Conservation (phyloP, 1,140 invertebrate genomes). For the Caerostris darwini region DNA sequence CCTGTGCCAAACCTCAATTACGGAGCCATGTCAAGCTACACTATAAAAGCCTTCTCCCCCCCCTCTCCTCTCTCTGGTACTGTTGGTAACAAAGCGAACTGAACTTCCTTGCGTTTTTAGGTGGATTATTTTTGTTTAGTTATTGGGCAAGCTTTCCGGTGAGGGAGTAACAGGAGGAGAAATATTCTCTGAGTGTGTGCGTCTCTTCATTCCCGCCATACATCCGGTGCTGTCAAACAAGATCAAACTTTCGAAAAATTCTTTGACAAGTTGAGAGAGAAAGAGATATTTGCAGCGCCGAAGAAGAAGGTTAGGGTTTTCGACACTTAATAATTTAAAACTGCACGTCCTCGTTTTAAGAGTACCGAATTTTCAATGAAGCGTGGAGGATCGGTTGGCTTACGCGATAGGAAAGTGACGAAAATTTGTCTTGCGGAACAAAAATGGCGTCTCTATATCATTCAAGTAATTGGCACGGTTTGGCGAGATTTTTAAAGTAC, state of each 20-base stretch:
- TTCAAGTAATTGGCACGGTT: background rate
- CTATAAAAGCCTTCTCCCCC: constrained; percentile 6
- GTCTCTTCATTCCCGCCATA: background rate
- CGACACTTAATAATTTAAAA: constrained; percentile 37
- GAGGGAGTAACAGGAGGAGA: constrained; percentile 35
- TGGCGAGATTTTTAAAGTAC: background rate
- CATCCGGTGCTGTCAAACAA: constrained; percentile 47
- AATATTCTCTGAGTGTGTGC: constrained; percentile 25
- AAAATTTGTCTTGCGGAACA: background rate
- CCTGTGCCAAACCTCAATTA: constrained; percentile 34
- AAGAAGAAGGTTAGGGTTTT: background rate
- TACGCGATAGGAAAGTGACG: background rate
- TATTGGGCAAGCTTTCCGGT: constrained; percentile 23
- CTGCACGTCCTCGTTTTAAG: background rate
- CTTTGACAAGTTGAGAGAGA: constrained; percentile 60
- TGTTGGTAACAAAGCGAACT: constrained; percentile 3
- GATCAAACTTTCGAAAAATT: constrained; percentile 70
- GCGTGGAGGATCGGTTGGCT: background rate
- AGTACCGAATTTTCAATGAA: background rate
- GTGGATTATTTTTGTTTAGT: constrained; percentile 46
- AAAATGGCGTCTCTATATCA: background rate
- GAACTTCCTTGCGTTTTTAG: constrained; percentile 16
- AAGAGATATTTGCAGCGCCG: background rate
- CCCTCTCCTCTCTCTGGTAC: background rate
- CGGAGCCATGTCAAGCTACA: background rate